Conservation (phyloP, 2,113 vertebrate genomes). For the Pteruthius melanotis region DNA sequence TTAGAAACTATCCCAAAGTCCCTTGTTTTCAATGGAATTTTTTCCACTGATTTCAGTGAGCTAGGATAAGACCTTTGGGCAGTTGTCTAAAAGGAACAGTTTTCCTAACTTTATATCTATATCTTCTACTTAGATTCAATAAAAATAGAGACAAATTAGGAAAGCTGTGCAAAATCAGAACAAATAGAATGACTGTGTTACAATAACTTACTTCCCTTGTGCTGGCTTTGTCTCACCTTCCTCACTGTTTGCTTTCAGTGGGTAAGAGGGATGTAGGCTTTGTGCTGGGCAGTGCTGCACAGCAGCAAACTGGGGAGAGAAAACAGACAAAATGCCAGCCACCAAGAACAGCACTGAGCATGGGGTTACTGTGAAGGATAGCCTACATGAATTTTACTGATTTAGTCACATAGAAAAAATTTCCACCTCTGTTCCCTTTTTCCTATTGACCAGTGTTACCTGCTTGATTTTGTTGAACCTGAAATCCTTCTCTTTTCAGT, state of each 20-base stretch:
- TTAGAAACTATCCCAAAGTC: not conserved
- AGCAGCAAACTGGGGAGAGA: not conserved
- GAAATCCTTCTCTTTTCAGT: not conserved
- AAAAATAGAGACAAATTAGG: not conserved
- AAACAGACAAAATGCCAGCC: not conserved
- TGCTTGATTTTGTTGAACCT: not conserved
- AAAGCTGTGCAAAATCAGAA: not conserved
- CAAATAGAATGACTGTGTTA: not conserved
- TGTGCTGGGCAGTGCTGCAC: not conserved
- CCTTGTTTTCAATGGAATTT: not conserved
- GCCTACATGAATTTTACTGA: not conserved
- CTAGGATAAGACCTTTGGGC: not conserved
- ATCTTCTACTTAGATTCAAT: not conserved
- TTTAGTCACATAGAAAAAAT: not conserved
- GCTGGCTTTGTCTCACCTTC: not conserved
- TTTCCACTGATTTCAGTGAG: not conserved
- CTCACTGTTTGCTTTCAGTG: not conserved
- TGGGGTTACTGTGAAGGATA: not conserved
- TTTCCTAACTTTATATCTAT: not conserved
- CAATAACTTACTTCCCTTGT: not conserved
- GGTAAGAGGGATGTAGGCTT: not conserved
- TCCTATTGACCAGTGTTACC: not conserved
- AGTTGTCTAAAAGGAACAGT: not conserved
- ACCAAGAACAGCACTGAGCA: not conserved
- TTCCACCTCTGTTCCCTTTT: not conserved